Percentiles rank a stretch among this genome's conserved stretches.
Conservation (phyloP, 2,113 vertebrate genomes). For the Malurus alboscapulatus region DNA sequence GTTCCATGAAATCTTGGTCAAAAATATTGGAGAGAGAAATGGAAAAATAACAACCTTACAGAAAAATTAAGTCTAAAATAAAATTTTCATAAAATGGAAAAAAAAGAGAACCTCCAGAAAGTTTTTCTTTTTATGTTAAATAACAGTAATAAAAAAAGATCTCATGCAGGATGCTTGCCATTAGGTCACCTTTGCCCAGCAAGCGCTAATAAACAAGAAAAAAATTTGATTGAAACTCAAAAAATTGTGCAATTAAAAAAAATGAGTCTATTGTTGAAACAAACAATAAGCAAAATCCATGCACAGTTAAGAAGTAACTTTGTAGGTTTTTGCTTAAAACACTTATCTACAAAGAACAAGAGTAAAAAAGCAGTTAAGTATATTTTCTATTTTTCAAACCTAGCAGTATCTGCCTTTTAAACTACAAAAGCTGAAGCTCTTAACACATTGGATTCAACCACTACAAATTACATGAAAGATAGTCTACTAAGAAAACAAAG, state of each 20-base stretch:
- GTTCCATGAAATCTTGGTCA: not conserved
- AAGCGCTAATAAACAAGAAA: not conserved
- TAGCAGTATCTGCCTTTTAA: not conserved
- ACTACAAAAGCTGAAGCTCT: constrained; percentile 2
- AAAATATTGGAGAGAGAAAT: not conserved
- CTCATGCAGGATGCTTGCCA: constrained; percentile 16
- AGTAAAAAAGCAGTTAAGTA: not conserved
- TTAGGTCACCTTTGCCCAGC: not conserved
- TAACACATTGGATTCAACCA: not conserved
- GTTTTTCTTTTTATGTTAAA: not conserved
- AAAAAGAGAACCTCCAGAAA: not conserved
- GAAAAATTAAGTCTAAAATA: not conserved
- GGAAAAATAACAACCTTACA: not conserved
- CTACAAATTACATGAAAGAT: not conserved
- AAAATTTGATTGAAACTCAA: not conserved
- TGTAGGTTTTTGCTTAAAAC: constrained; percentile 26
- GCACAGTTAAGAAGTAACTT: constrained; percentile 28
- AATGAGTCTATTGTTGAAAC: not conserved
- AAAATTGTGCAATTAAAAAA: constrained; percentile 6
- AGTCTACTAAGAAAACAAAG: constrained; percentile 13
- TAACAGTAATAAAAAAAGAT: not conserved
- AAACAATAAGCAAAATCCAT: constrained; percentile 49
- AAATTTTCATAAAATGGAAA: not conserved
- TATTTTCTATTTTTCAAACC: not conserved
- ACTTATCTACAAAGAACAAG: not conserved